Conservation (phyloP, 2,113 vertebrate genomes). For the Sciurus niger region DNA sequence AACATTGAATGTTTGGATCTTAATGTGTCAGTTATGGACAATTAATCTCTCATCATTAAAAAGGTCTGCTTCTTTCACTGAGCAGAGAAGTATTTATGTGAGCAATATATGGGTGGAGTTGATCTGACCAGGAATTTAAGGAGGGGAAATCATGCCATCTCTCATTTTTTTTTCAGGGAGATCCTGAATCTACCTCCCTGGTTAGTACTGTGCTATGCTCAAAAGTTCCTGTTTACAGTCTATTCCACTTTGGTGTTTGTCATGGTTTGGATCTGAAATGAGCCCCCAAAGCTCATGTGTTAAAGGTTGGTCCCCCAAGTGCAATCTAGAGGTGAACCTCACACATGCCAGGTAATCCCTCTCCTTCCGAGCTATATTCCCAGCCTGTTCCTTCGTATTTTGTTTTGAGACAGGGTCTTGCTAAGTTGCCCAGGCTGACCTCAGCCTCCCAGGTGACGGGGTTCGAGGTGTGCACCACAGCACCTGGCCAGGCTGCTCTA, state of each 20-base stretch:
- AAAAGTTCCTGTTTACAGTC: not conserved
- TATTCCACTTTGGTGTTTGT: not conserved
- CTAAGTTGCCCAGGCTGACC: too few relatives aligned
- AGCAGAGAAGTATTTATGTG: not conserved
- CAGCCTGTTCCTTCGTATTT: too few relatives aligned
- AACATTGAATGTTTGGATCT: conserved; percentile 42
- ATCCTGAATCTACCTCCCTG: not conserved
- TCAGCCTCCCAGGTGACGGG: too few relatives aligned
- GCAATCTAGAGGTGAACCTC: not conserved
- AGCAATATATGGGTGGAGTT: conserved; percentile 46
- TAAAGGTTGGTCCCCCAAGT: too few relatives aligned
- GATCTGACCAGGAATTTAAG: conserved; percentile 69
- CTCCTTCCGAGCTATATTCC: too few relatives aligned
- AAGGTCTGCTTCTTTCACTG: not conserved
- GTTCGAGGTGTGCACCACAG: not conserved
- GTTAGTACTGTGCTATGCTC: not conserved
- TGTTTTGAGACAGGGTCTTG: too few relatives aligned
- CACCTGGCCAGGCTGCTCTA: too few relatives aligned
- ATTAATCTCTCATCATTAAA: conserved; percentile 50
- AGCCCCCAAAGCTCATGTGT: not conserved
- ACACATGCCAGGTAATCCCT: too few relatives aligned
- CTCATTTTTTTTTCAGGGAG: not conserved
- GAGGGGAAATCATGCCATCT: conserved; percentile 45
- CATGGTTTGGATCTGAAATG: not conserved
- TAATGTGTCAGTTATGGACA: not conserved